Evolutionary conservation across 2,113 vertebrate species (phyloP).

Genomic region (Echinops telfairi): DNA sequence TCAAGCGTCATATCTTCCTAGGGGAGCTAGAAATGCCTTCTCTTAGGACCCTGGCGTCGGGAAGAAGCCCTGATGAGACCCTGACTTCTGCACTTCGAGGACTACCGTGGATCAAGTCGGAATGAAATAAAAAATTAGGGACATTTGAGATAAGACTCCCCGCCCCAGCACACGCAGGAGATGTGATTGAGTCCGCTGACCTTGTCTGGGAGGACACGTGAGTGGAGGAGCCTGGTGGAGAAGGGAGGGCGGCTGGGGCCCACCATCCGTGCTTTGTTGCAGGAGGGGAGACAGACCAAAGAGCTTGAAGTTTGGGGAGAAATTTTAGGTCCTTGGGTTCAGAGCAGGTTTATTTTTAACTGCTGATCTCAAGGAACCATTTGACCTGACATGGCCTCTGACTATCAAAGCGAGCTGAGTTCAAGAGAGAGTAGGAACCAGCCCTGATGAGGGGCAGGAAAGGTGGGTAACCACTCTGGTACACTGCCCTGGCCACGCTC

Average conservation of each 20-base stretch:
- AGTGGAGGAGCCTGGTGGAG: not conserved
- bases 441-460: not conserved
- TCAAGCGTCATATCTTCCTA: not conserved
- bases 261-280: not conserved
- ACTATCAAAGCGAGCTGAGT: conserved; percentile 10
- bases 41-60: conserved; percentile 29
- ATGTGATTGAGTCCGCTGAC: not conserved
- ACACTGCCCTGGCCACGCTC: not conserved
- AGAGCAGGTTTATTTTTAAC: conserved; percentile 24
- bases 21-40: conserved; percentile 6
- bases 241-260: not conserved
- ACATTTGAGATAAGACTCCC: conserved; percentile 15
- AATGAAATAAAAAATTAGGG: conserved; percentile 48
- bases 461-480: not conserved
- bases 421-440: not conserved
- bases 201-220: not conserved
- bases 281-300: not conserved
- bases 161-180: conserved; percentile 26
- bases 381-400: not conserved
- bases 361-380: not conserved
- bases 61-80: not conserved
- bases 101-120: not conserved
- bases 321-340: conserved; percentile 36
- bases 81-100: not conserved
- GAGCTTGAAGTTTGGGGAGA: not conserved